Percentiles rank a stretch among this genome's conserved stretches.
Conservation (phyloP, 1,140 invertebrate species). For the Tetramorium simillimum region DNA sequence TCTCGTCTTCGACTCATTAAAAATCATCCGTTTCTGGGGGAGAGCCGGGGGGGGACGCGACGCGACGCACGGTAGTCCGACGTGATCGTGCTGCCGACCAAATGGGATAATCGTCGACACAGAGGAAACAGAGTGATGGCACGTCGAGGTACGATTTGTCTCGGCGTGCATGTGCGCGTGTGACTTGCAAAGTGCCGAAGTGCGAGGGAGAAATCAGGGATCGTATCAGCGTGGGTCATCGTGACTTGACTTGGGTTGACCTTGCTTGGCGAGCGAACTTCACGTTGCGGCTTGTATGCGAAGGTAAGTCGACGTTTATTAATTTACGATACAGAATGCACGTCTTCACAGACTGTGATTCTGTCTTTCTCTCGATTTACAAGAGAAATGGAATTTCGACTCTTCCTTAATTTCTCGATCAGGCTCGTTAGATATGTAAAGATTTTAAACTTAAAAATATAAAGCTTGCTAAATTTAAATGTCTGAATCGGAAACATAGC, state of each 20-base stretch:
- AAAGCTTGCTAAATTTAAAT: background rate
- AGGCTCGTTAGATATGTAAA: background rate
- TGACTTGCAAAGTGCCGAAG: slow-evolving; percentile 63
- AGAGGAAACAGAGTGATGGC: slow-evolving; percentile 57
- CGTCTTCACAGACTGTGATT: background rate
- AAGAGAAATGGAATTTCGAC: background rate
- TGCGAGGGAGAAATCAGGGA: slow-evolving; percentile 25
- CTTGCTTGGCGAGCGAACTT: background rate
- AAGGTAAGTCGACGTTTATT: slow-evolving; percentile 47
- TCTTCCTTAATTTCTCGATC: background rate
- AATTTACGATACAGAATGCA: background rate
- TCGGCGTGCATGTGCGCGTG: slow-evolving; percentile 62
- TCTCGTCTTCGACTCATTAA: slow-evolving; percentile 6
- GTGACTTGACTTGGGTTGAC: background rate
- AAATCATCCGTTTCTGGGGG: slow-evolving; percentile 13
- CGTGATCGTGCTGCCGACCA: slow-evolving; percentile 47
- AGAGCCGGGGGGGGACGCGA: background rate
- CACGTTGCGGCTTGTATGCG: slow-evolving; percentile 1
- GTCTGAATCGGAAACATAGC: background rate
- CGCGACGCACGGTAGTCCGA: background rate
- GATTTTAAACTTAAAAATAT: background rate
- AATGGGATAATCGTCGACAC: slow-evolving; percentile 38
- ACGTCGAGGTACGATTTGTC: slow-evolving; percentile 46
- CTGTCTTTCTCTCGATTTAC: background rate
- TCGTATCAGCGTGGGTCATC: slow-evolving; percentile 14